Percentiles rank a stretch among this genome's conserved stretches.
Evolutionary conservation across 1,140 invertebrate species (phyloP).

Genomic region (Melanaphis sacchari): DNA sequence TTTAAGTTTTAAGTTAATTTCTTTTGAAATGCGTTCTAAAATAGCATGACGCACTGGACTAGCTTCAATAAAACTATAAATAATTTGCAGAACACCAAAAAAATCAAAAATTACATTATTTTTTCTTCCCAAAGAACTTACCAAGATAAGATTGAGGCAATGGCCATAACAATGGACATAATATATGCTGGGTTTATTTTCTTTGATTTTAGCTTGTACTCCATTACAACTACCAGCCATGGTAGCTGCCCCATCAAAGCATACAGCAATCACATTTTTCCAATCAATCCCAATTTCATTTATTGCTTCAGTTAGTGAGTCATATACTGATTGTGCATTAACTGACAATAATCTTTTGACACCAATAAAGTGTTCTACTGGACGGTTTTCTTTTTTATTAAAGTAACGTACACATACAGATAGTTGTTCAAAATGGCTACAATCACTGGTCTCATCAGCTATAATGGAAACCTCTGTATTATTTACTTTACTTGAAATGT

Average conservation of each 20-base stretch:
- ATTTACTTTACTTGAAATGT: background rate
- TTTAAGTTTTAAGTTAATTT: conserved; percentile 5
- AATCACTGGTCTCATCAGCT: conserved; percentile 46
- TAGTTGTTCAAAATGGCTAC: conserved; percentile 42
- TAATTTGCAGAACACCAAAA: background rate
- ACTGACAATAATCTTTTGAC: conserved; percentile 10
- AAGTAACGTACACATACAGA: conserved; percentile 25
- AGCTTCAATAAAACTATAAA: conserved; percentile 26
- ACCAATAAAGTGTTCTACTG: conserved; percentile 27
- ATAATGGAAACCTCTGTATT: conserved; percentile 14
- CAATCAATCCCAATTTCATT: background rate
- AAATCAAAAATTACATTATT: background rate
- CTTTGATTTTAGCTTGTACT: conserved; percentile 33
- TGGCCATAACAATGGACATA: conserved; percentile 55
- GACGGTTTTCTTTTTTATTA: background rate
- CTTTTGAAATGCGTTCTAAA: background rate
- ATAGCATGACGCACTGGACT: background rate
- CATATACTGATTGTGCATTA: background rate
- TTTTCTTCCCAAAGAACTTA: too few species aligned
- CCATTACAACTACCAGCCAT: conserved; percentile 49
- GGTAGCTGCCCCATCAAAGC: conserved; percentile 43
- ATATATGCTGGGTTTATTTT: background rate
- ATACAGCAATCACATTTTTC: conserved; percentile 33
- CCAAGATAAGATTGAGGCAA: conserved; percentile 4
- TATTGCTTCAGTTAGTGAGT: background rate